phyloP scores from a whole-genome alignment of 1,140 invertebrate genomes.

The Trichoplusia ni region DNA sequence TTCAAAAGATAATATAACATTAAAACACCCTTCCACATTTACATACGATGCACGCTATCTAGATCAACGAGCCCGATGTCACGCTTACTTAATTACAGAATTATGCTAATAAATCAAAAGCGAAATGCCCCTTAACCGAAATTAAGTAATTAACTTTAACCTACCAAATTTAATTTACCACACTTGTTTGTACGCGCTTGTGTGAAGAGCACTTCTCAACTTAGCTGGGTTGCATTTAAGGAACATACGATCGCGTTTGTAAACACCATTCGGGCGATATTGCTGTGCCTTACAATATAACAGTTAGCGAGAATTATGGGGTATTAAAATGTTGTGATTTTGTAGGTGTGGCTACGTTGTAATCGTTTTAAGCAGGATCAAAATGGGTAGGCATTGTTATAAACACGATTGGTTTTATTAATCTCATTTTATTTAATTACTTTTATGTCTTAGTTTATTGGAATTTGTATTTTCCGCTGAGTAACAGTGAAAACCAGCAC shows the following conservation, averaged over 20 bases:
- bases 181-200: slow-evolving; percentile 23
- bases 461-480: too few relatives aligned
- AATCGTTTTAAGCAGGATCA: background rate
- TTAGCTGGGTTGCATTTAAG: slow-evolving; percentile 13
- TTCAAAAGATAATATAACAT: slow-evolving; percentile 25
- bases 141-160: slow-evolving; percentile 53
- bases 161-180: slow-evolving; percentile 39
- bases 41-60: slow-evolving; percentile 21
- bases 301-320: slow-evolving; percentile 29
- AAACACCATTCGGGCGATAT: slow-evolving; percentile 28
- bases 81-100: slow-evolving; percentile 43
- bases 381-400: background rate
- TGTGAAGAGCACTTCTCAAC: slow-evolving; percentile 12
- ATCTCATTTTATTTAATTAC: too few relatives aligned
- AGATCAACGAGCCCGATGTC: slow-evolving; percentile 37
- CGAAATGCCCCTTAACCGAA: slow-evolving; percentile 45
- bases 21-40: slow-evolving; percentile 31
- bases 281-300: slow-evolving; percentile 25
- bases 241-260: slow-evolving; percentile 31
- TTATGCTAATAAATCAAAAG: slow-evolving; percentile 51
- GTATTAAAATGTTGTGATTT: slow-evolving; percentile 25
- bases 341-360: slow-evolving; percentile 11
- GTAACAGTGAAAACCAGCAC: too few relatives aligned
- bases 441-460: too few relatives aligned
- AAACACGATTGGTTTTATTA: too few relatives aligned